A percentile compares a stretch with the other conserved stretches of the same genome.
These are phyloP conservation scores for Thecocarcelia acutangulata DNA, from an alignment of 2,888 invertebrate species.

Conservation along the genomic window DNA sequence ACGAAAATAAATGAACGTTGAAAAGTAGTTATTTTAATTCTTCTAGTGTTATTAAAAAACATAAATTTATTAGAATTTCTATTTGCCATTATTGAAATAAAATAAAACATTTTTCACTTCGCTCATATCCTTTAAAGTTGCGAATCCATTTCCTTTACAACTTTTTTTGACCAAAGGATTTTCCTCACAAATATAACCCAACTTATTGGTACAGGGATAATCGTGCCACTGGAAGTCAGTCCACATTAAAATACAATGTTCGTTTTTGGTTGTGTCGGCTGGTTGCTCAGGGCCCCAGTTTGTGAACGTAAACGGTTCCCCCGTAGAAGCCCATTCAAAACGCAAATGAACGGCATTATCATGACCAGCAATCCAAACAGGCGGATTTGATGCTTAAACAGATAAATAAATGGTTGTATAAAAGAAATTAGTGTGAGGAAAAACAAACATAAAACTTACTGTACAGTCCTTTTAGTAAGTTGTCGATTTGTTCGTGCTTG, in stretches of 20 bases:
- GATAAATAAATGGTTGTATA: background rate
- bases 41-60: no score
- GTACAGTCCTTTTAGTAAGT: constrained; percentile 42
- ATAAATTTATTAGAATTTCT: background rate
- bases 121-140: background rate
- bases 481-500: constrained; percentile 57
- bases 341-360: constrained; percentile 52
- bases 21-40: no score
- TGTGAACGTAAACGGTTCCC: constrained; percentile 47
- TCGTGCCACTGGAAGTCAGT: constrained; percentile 45
- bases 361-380: constrained; percentile 52
- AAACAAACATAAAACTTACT: constrained; percentile 16
- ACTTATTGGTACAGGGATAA: constrained; percentile 40
- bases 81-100: constrained; percentile 39
- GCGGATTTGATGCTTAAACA: constrained; percentile 21
- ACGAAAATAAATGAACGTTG: no score
- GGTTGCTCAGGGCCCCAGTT: constrained; percentile 39
- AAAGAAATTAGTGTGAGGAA: background rate
- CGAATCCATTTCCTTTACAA: background rate
- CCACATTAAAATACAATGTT: constrained; percentile 55
- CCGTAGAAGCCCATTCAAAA: constrained; percentile 57
- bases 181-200: constrained; percentile 61
- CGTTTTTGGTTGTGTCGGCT: constrained; percentile 37
- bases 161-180: constrained; percentile 24
- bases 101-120: constrained; percentile 36